Evolutionary conservation across 2,113 vertebrate species (phyloP).

Genomic region (Pedionomus torquatus): DNA sequence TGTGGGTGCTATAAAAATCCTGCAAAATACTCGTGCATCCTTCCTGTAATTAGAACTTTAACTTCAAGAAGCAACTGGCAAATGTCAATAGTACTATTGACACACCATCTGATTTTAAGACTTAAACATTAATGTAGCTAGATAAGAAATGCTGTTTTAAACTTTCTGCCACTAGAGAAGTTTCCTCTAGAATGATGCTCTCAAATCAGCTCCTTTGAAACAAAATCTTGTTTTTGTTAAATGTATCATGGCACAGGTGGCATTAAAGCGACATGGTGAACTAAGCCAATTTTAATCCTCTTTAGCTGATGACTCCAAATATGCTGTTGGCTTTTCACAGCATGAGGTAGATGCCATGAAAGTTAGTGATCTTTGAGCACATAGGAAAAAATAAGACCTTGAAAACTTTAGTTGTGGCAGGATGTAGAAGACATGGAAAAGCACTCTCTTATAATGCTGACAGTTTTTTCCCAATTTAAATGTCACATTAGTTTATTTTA

Average conservation of each 20-base stretch:
- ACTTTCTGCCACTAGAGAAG: background rate
- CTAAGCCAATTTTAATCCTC: background rate
- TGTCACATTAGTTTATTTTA: background rate
- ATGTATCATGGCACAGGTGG: background rate
- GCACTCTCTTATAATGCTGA: background rate
- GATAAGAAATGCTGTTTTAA: background rate
- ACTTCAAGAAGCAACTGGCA: background rate
- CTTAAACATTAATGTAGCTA: background rate
- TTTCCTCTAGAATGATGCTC: background rate
- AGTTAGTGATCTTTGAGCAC: background rate
- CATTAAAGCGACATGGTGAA: background rate
- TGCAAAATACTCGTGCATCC: background rate
- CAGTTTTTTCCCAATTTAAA: background rate
- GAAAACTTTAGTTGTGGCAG: background rate
- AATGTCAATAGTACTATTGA: background rate
- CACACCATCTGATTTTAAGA: background rate
- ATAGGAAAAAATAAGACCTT: background rate
- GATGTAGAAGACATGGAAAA: background rate
- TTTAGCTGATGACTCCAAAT: background rate
- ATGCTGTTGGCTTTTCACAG: background rate
- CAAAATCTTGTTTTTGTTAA: background rate
- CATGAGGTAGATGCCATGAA: background rate
- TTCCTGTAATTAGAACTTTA: background rate
- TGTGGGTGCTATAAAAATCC: background rate
- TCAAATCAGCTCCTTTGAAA: background rate